Evolutionary conservation across 2,113 vertebrate genomes (phyloP), one percentile per base, ranked within the genome.

Genomic region (Xiphophorus maculatus): DNA sequence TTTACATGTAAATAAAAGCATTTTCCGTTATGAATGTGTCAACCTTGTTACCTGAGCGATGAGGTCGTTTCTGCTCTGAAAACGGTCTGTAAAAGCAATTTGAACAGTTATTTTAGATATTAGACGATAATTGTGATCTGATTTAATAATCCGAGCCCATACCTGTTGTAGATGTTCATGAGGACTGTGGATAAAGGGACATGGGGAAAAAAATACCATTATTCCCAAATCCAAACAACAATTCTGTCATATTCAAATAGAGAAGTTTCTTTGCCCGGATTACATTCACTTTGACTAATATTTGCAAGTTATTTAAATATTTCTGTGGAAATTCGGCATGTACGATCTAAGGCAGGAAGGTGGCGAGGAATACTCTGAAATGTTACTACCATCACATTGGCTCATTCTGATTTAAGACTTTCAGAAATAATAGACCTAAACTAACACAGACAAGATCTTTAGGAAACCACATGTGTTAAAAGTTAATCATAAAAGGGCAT

Each of bases 141-240:
- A 76, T 42, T 63, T 30, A 19, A 71, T 80, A 54, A 9, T 58
- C 17, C 62, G 28, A 42, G 1, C 1, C 75, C 89, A 80, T 89
- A 95, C 94, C 91, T 92, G 68, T 90, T 94, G 83, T 94, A 94
- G 74, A 95, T 91, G 27, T 82, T 91, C 92, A 93, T 94, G 7
- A 95, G 88, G 48, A 93, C 94, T 95, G 84, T 76, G 63, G 63
- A 82, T 61, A 86, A 33, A 73, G 13, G 74, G 40, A 85, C 3
- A 80, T 35, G 7, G 48, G 22, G 1, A 25, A 19, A 9, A 5
- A 29, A 22, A 82, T 58, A 65, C 14, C 58, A 68, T 83, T 60
- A 81, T 28, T 76, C 9, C 74, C 0, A 69, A 28, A 76, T 33
- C 2, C 11, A 71, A n/a, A 66, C 73, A 29, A 54, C 17, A 48